Conservation (phyloP, 2,113 vertebrate species). For the Stegostoma tigrinum region DNA sequence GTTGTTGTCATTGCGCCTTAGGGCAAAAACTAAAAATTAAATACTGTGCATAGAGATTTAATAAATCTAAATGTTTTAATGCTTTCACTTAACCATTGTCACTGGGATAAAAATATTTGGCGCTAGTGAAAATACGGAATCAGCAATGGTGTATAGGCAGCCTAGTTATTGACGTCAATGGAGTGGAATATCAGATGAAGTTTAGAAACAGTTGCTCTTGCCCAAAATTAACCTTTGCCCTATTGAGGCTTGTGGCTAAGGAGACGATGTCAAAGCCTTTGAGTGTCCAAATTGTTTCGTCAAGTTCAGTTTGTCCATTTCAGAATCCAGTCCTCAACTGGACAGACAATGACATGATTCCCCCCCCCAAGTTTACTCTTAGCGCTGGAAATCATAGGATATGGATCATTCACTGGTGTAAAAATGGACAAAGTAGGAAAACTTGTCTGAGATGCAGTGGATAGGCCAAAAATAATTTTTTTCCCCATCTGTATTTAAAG, state of each 20-base stretch:
- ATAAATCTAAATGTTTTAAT: background rate
- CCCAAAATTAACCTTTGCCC: background rate
- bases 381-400: background rate
- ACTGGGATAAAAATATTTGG: background rate
- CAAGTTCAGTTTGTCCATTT: background rate
- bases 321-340: background rate
- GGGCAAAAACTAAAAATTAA: background rate
- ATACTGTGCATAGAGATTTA: background rate
- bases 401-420: background rate
- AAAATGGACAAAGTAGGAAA: background rate
- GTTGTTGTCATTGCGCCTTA: background rate
- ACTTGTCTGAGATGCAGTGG: background rate
- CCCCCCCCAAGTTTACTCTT: background rate
- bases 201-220: background rate
- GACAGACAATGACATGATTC: too few relatives aligned
- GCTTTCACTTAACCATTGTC: background rate
- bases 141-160: background rate
- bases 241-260: background rate
- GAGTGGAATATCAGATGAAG: background rate
- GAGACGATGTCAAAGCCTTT: background rate
- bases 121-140: background rate
- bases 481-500: background rate
- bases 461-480: background rate
- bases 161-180: background rate
- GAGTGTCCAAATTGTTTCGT: background rate